Conservation (phyloP, 1,140 invertebrate species). For the Trypoxylus dichotomus region DNA sequence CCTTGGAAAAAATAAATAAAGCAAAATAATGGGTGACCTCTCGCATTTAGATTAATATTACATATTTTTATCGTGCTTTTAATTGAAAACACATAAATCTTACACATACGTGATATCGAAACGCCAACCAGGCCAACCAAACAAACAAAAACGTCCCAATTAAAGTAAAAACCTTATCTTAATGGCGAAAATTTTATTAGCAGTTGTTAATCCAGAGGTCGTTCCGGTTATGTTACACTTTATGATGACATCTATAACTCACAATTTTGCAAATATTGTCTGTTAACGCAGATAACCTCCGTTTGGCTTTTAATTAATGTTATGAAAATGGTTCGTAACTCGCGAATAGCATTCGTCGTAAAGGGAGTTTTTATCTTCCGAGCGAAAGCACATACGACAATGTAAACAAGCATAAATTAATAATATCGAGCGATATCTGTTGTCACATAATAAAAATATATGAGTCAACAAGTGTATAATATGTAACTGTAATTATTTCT, state of each 20-base stretch:
- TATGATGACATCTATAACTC: not conserved
- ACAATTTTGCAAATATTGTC: not conserved
- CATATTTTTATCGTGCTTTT: not conserved
- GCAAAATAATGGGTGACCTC: not conserved
- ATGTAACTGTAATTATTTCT: not conserved
- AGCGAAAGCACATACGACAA: not conserved
- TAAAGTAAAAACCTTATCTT: not conserved
- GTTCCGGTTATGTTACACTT: not conserved
- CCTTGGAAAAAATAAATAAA: not conserved
- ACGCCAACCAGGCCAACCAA: not conserved
- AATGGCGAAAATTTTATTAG: not conserved
- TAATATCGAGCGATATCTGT: not conserved
- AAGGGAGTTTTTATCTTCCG: not conserved
- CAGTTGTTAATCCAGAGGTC: not conserved
- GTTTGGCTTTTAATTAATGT: not conserved
- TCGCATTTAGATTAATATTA: not conserved
- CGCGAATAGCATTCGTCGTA: not conserved
- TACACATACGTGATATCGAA: not conserved
- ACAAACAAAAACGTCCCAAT: not conserved
- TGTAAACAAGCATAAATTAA: slow-evolving; percentile 1
- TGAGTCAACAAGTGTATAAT: not conserved
- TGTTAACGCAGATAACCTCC: not conserved
- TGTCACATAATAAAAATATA: slow-evolving; percentile 1
- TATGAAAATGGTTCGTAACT: not conserved
- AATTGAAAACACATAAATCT: not conserved